Evolutionary conservation across 2,113 vertebrate species (phyloP), one percentile per base, ranked within the genome.

Genomic region (Myotis yumanensis): DNA sequence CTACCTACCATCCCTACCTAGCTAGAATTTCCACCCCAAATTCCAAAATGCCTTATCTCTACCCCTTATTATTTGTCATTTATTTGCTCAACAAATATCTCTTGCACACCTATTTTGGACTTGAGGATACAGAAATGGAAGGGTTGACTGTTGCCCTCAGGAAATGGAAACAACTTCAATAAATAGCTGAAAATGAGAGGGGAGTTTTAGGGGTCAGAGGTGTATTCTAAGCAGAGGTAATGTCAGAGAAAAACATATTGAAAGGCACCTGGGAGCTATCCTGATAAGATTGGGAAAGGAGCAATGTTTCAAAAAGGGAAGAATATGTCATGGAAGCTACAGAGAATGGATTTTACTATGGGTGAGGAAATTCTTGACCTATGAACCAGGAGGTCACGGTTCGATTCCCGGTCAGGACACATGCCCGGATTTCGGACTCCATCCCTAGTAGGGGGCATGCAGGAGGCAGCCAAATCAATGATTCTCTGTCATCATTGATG

Each of bases 71-170:
- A 32, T 83, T 35, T 20, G 11, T 14, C 28, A 46, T 64, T 46
- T 84, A 89, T 77, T 96, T 93, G 28, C 37, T 89, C 86, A 86
- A 83, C 62, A 88, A 54, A 40, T 57, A 64, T 4, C n/a, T 62
- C 77, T 23, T 46, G 30, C 40, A 86, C 0, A 82, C 20, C 30
- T 89, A 64, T 40, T 86, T 46, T 80, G 40, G 0, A 93, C 22
- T 52, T 84, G 48, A 89, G 11, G n/a, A 91, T 52, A 83, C 1
- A 87, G 18, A 96, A 92, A 72, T 43, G 23, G 90, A 94, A 95
- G 25, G 66, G 91, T 79, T 66, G 35, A 89, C 17, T 17, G 16
- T 66, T 89, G 51, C 52, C 17, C 54, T 94, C n/a, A 57, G 51
- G 46, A 80, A 89, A 87, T 28, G 35, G 35, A 90, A 86, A 46